Conservation (phyloP, 2,113 vertebrate species). For the Trogon surrucura region DNA sequence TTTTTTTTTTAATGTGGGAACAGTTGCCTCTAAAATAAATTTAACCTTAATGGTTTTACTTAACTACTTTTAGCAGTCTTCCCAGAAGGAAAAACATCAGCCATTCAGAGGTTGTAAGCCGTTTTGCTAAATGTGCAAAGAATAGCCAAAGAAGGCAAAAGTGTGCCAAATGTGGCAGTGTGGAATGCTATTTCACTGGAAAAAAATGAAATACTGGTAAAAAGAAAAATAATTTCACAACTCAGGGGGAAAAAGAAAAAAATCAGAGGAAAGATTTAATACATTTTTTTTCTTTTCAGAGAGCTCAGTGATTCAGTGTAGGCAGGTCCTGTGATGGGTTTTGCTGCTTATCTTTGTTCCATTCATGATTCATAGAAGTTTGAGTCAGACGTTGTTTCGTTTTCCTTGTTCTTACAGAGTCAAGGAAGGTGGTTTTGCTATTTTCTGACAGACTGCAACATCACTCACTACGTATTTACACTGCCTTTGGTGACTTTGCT, state of each 20-base stretch:
- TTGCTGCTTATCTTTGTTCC: not conserved
- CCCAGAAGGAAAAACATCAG: not conserved
- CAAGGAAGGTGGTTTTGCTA: not conserved
- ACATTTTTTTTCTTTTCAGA: not conserved
- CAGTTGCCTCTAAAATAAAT: not conserved
- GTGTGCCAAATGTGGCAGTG: not conserved
- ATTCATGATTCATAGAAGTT: not conserved
- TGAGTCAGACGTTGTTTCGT: not conserved
- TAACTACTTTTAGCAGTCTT: not conserved
- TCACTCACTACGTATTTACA: rapidly evolving
- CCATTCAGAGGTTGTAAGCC: not conserved
- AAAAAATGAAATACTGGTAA: not conserved
- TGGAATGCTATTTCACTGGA: not conserved
- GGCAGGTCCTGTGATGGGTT: not conserved
- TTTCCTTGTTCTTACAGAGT: not conserved
- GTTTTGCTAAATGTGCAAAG: not conserved
- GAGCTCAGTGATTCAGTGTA: not conserved
- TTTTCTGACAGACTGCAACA: not conserved
- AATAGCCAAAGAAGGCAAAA: not conserved
- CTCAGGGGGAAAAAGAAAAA: no score
- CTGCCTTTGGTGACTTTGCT: not conserved
- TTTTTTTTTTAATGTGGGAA: not conserved
- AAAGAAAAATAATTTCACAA: not conserved
- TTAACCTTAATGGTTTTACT: not conserved
- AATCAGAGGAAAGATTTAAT: not conserved